These are phyloP conservation scores for Drosophila mettleri DNA, from an alignment of 2,888 invertebrate species.

Conservation along the genomic window DNA sequence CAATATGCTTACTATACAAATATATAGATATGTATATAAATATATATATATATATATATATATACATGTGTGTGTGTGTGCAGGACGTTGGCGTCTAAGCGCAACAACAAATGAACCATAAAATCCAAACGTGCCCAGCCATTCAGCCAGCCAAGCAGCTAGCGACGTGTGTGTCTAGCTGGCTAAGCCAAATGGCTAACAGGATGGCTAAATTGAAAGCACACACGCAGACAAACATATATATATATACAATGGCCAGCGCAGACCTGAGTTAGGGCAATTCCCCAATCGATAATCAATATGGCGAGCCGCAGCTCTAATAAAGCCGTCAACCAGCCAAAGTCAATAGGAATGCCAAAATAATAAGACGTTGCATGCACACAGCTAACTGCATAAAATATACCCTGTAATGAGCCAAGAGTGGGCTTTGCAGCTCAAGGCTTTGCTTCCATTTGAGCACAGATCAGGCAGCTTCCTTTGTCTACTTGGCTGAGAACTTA, in stretches of 20 bases:
- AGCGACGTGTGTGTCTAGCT: slow-evolving; percentile 47
- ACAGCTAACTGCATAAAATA: background rate
- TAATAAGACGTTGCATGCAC: slow-evolving; percentile 3
- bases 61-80: background rate
- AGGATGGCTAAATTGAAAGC: slow-evolving; percentile 78
- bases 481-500: background rate
- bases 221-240: slow-evolving; percentile 40
- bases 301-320: slow-evolving; percentile 77
- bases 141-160: slow-evolving; percentile 35
- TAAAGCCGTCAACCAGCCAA: slow-evolving; percentile 69
- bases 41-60: background rate
- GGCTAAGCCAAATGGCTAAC: slow-evolving; percentile 75
- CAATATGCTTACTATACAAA: slow-evolving; percentile 44
- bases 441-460: background rate
- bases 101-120: slow-evolving; percentile 61
- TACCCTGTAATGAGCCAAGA: background rate
- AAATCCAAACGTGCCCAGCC: slow-evolving; percentile 75
- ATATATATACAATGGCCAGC: slow-evolving; percentile 2
- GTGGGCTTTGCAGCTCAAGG: background rate
- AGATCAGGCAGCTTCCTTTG: background rate
- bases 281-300: slow-evolving; percentile 85
- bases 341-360: slow-evolving; percentile 41
- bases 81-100: slow-evolving; percentile 60
- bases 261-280: slow-evolving; percentile 53
- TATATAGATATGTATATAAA: background rate